Evolutionary conservation across 2,113 vertebrate genomes (phyloP).

Genomic region (Nanger granti): DNA sequence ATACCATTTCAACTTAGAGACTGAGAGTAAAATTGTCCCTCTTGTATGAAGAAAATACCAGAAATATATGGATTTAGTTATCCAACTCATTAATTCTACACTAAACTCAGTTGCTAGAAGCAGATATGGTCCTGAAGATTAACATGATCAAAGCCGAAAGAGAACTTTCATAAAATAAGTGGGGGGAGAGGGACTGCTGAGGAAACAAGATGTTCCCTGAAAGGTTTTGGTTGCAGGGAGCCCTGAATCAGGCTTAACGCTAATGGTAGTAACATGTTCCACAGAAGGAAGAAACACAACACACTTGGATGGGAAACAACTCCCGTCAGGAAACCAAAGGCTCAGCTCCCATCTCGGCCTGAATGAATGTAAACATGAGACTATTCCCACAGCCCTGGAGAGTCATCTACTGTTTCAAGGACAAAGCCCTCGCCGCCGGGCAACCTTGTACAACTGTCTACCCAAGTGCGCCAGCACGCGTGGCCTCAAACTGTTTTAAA

Average conservation of each 20-base stretch:
- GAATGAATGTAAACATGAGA: background rate
- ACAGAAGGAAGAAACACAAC: constrained; percentile 33
- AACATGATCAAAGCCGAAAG: background rate
- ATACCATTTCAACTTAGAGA: background rate
- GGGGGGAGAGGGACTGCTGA: background rate
- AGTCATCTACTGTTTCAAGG: background rate
- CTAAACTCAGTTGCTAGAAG: constrained; percentile 12
- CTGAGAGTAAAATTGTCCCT: background rate
- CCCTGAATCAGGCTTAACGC: background rate
- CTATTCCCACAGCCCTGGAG: background rate
- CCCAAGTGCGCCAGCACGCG: background rate
- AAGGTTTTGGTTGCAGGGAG: background rate
- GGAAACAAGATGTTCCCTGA: background rate
- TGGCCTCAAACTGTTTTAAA: background rate
- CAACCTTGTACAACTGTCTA: background rate
- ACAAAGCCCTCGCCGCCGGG: background rate
- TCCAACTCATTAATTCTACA: too few relatives aligned
- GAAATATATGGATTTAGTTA: background rate
- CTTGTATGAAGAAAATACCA: background rate
- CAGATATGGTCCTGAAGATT: constrained; percentile 23
- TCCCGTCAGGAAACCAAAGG: constrained; percentile 41
- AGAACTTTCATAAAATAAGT: constrained; percentile 1
- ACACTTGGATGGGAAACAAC: constrained; percentile 34
- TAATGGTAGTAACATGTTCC: background rate
- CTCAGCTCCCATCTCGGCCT: constrained; percentile 23